These are phyloP conservation scores for Liasis olivaceus DNA, from an alignment of 2,797 vertebrate genomes.

Conservation along the genomic window DNA sequence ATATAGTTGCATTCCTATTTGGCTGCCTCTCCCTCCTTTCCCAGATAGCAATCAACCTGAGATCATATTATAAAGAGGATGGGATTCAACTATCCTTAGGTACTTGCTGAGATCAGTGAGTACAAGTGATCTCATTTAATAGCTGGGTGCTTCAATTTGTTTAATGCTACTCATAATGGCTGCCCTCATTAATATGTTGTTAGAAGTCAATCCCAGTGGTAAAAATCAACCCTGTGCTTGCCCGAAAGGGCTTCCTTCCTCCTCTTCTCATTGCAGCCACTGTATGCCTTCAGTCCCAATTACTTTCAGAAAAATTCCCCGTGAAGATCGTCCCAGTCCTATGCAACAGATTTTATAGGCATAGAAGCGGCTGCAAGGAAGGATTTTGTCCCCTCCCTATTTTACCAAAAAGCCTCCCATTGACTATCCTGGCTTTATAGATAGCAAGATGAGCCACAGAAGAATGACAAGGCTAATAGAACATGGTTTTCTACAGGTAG, in stretches of 20 bases:
- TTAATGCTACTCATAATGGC: neutral
- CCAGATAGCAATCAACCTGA: neutral
- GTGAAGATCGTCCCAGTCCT: neutral
- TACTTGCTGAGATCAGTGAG: neutral
- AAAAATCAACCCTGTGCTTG: neutral
- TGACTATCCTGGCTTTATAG: neutral
- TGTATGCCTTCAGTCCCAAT: too few species aligned
- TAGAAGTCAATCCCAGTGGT: neutral
- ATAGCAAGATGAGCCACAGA: neutral
- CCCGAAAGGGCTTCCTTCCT: neutral
- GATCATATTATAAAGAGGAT: neutral
- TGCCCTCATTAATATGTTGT: neutral
- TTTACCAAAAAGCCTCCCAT: neutral
- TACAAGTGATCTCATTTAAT: neutral
- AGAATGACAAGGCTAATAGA: neutral
- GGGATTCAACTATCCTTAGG: neutral
- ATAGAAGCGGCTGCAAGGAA: neutral
- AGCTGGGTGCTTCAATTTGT: neutral
- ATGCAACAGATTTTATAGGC: neutral
- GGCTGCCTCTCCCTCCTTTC: neutral
- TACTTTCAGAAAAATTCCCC: neutral
- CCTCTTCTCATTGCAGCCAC: neutral
- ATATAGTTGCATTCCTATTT: neutral
- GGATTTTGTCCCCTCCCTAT: neutral
- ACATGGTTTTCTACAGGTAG: neutral